A percentile compares a stretch with the other conserved stretches of the same genome.
Conservation (phyloP, 1,140 invertebrate species). For the Drosophila mayri region DNA sequence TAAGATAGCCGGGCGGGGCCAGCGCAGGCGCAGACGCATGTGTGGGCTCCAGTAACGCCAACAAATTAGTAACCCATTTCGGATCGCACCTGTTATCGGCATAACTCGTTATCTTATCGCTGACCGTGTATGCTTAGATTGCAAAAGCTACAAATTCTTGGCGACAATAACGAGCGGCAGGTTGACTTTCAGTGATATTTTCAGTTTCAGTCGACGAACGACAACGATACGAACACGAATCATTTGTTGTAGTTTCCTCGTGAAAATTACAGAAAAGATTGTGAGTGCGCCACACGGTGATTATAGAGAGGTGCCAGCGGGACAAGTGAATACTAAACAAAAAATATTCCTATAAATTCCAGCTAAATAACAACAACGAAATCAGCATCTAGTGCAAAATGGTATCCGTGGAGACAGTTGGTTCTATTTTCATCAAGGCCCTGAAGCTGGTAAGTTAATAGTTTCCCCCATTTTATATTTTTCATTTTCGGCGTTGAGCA, state of each 20-base stretch:
- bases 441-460: constrained; percentile 90
- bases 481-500: constrained; percentile 38
- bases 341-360: neutral
- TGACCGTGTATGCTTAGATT: constrained; percentile 59
- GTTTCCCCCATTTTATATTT: neutral
- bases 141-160: constrained; percentile 77
- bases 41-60: neutral
- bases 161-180: constrained; percentile 32
- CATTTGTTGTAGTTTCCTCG: constrained; percentile 46
- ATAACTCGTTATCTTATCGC: constrained; percentile 60
- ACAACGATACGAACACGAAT: constrained; percentile 68
- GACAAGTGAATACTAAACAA: neutral
- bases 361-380: constrained; percentile 24
- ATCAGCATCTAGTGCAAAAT: constrained; percentile 85
- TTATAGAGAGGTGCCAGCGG: neutral
- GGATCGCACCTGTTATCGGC: constrained; percentile 67
- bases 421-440: constrained; percentile 91
- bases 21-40: constrained; percentile 57
- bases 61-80: constrained; percentile 66
- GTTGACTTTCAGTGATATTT: constrained; percentile 45
- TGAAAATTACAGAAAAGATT: constrained; percentile 51
- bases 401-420: constrained; percentile 91
- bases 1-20: constrained; percentile 48
- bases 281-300: constrained; percentile 30
- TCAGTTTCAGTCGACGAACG: constrained; percentile 69